Base-by-base conservation (phyloP, 2,113 vertebrate species). In the Prunella himalayana region DNA sequence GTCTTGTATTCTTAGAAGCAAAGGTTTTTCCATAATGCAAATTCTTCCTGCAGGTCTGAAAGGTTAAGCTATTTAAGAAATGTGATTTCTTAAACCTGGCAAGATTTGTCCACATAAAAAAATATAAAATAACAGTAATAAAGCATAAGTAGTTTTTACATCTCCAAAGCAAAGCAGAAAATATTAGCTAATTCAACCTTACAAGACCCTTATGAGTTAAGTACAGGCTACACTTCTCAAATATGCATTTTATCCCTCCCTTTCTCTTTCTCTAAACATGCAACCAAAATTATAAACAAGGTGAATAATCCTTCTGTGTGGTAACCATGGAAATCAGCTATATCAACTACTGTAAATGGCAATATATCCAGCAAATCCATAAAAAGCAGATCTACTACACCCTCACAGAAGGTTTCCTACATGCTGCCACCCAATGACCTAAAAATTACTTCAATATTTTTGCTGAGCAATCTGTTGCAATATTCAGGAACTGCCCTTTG, bases 251-350 rank as follows among this genome's bases (percentile, higher is more conserved):
- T 88, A 90, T 86, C 63, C 83, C 54, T 88, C 80, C 78, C 66
- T 94, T 71, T 85, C 86, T 83, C 85, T 86, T 84, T 90, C 85
- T 78, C 81, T 90, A 94, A 96, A 91, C 86, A 69, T 78, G 70
- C 76, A 88, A 90, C 81, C 86, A 95, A 97, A 97, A 97, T 96
- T 91, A 96, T 94, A 97, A 97, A 95, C 84, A 96, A 97, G 90
- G 84, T 95, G 82, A 92, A 94, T 88, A 95, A 95, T 88, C 63
- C 44, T 96, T 94, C 84, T 95, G 42, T 90, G 88, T 86, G 86
- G 97, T 97, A 97, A 97, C 97, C 97, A 97, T 97, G 97, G 97
- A 94, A 96, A 97, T 97, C 96, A 95, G 82, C 79, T 94, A 82
- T 94, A 97, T 95, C 95, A 96, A 87, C 94, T 89, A 96, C 86